Evolutionary conservation across 2,113 vertebrate species (phyloP).

Genomic region (Prionailurus bengalensis): DNA sequence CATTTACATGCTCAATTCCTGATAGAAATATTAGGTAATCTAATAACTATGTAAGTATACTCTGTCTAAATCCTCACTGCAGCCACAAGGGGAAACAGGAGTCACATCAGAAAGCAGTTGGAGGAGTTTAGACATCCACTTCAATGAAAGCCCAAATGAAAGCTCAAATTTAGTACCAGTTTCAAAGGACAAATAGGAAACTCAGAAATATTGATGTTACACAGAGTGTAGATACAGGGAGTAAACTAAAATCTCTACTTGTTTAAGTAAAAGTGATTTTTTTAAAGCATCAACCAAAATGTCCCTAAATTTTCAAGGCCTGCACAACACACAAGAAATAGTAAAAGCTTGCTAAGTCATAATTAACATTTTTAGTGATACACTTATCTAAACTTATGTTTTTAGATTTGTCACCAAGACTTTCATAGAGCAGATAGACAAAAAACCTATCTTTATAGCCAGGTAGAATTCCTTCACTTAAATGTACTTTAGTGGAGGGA

Average conservation of each 20-base stretch:
- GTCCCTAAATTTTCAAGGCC: neutral
- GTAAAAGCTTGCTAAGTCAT: neutral
- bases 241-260: neutral
- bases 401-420: neutral
- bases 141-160: neutral
- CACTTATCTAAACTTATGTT: neutral
- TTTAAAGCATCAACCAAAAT: neutral
- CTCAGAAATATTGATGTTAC: neutral
- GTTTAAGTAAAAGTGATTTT: neutral
- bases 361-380: neutral
- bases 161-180: neutral
- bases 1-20: neutral
- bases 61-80: neutral
- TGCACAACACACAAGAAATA: neutral
- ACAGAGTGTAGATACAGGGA: neutral
- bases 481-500: neutral
- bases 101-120: neutral
- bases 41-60: neutral
- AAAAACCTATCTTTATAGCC: neutral
- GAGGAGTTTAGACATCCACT: rapidly evolving
- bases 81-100: neutral
- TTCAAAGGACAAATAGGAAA: neutral
- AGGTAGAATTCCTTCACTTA: neutral
- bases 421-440: neutral
- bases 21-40: neutral